Conservation (phyloP, 2,113 vertebrate species). For the Rhegmatorhina hoffmannsi region DNA sequence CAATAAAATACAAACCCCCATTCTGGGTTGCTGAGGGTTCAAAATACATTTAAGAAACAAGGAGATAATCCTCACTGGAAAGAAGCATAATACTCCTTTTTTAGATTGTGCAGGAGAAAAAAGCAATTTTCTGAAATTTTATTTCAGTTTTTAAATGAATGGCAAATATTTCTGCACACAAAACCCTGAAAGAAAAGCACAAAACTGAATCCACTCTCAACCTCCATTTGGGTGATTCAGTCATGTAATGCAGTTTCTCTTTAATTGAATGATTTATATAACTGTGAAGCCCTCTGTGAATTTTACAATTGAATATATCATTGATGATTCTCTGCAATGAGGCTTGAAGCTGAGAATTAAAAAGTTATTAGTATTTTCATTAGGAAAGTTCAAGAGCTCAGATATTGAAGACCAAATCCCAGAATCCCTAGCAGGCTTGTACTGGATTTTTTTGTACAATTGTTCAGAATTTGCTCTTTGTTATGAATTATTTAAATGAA, state of each 20-base stretch:
- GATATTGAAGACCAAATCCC: not conserved
- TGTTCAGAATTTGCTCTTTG: not conserved
- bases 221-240: not conserved
- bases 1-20: no score
- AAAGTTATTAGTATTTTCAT: conserved; percentile 37
- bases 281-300: conserved; percentile 10
- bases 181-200: not conserved
- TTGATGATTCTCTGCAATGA: conserved; percentile 30
- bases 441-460: not conserved
- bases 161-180: not conserved
- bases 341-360: conserved; percentile 51
- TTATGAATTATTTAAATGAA: conserved; percentile 21
- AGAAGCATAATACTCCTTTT: not conserved
- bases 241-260: not conserved
- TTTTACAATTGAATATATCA: conserved; percentile 33
- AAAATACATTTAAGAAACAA: not conserved
- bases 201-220: not conserved
- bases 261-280: conserved; percentile 49
- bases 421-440: not conserved
- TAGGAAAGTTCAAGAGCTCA: conserved; percentile 39
- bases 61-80: not conserved
- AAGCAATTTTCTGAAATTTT: not conserved
- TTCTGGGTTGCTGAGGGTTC: not conserved
- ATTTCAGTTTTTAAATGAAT: not conserved
- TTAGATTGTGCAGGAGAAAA: not conserved